These are phyloP conservation scores for Papilio aristodemus DNA, from an alignment of 1,140 invertebrate genomes.

Conservation along the genomic window DNA sequence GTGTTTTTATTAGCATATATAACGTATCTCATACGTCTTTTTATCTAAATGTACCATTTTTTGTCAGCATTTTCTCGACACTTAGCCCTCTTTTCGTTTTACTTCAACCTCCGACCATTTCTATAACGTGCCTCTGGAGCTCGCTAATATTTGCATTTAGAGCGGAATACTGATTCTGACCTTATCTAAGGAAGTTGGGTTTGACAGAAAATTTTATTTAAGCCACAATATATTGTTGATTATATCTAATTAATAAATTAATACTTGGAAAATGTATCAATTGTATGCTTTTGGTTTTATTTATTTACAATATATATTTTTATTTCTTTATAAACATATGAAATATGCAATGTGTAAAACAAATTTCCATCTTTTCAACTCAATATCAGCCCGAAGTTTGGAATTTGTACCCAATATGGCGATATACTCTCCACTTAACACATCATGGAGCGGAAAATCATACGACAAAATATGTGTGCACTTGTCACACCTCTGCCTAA, in stretches of 20 bases:
- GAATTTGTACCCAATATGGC: too few species aligned
- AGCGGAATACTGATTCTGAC: constrained; percentile 75
- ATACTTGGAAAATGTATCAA: too few species aligned
- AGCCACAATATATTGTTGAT: not conserved
- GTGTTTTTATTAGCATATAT: constrained; percentile 5
- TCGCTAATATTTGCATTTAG: constrained; percentile 78
- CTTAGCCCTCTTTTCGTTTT: constrained; percentile 74
- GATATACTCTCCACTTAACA: too few species aligned
- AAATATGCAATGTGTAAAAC: too few species aligned
- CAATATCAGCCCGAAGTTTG: too few species aligned
- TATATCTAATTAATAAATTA: not conserved
- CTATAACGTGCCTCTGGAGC: constrained; percentile 73
- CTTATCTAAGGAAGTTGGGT: constrained; percentile 73
- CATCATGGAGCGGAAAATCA: too few species aligned
- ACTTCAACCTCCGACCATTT: constrained; percentile 72
- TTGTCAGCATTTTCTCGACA: constrained; percentile 66
- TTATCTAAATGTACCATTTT: constrained; percentile 30
- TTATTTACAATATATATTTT: too few species aligned
- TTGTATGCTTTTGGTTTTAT: too few species aligned
- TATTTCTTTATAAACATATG: too few species aligned
- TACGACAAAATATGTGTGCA: too few species aligned
- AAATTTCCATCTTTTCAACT: too few species aligned
- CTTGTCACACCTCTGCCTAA: too few species aligned
- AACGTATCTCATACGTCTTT: constrained; percentile 5
- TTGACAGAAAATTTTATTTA: constrained; percentile 55